Evolutionary conservation across 2,113 vertebrate genomes (phyloP).

Genomic region (Plestiodon gilberti): DNA sequence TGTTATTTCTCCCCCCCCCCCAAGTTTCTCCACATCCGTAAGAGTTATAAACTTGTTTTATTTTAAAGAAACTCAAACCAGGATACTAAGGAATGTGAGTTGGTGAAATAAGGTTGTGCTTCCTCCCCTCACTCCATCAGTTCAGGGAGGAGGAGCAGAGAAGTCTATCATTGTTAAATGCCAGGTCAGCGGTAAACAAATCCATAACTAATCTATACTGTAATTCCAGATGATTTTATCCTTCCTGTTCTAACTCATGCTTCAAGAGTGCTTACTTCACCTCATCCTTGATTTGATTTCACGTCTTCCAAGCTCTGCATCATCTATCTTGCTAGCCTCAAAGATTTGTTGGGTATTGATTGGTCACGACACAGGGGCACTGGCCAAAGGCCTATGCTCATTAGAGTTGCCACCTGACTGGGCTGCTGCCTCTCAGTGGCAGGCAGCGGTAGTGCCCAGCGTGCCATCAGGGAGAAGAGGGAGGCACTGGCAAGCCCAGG

Average conservation of each 20-base stretch:
- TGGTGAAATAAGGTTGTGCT: not conserved
- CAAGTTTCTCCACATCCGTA: not conserved
- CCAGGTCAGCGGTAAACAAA: not conserved
- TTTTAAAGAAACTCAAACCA: not conserved
- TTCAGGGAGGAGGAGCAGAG: not conserved
- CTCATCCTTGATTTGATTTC: not conserved
- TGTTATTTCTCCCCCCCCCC: not conserved
- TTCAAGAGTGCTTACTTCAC: not conserved
- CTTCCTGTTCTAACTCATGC: not conserved
- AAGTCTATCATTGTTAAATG: not conserved
- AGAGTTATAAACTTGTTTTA: not conserved
- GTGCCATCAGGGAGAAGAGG: no score
- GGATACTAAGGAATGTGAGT: not conserved
- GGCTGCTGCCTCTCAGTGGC: no score
- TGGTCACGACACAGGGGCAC: not conserved
- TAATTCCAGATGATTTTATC: not conserved
- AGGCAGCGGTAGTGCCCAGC: no score
- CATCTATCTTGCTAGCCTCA: not conserved
- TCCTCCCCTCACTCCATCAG: not conserved
- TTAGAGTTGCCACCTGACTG: no score
- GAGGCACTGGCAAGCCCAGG: no score
- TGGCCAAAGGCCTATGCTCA: no score
- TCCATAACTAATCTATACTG: not conserved
- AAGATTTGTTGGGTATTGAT: not conserved
- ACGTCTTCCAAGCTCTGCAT: not conserved